Conservation (phyloP, 1,140 invertebrate species). For the Panulirus ornatus region DNA sequence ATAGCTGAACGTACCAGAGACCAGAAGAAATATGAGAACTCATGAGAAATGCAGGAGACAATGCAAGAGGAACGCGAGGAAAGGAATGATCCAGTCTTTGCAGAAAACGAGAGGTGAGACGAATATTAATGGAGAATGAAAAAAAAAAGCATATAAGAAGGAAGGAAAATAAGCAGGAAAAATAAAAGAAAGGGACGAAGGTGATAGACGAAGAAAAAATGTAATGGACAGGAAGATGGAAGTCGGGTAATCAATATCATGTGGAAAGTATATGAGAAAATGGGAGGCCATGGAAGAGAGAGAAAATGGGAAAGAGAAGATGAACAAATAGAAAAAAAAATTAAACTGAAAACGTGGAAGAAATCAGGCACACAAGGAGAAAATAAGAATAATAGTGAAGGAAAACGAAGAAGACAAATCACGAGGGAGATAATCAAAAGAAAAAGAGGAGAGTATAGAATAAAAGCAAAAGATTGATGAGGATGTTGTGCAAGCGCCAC, state of each 20-base stretch:
- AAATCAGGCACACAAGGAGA: neutral
- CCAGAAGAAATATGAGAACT: neutral
- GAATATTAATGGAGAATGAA: neutral
- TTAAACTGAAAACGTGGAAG: neutral
- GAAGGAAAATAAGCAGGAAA: neutral
- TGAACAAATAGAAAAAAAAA: neutral
- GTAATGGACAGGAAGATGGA: neutral
- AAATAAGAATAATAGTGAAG: neutral
- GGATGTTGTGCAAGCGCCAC: no score
- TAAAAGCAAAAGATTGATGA: no score
- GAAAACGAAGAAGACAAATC: neutral
- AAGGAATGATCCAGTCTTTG: neutral
- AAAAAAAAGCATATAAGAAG: neutral
- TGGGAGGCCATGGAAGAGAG: neutral
- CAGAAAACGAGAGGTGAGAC: neutral
- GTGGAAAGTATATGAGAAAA: neutral
- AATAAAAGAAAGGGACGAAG: neutral
- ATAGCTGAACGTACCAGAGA: no score
- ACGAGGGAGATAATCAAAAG: neutral
- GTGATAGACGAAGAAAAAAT: neutral
- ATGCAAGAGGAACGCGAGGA: neutral
- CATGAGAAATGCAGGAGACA: neutral
- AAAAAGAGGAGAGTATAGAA: neutral
- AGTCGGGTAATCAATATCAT: no score
- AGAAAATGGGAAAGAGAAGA: neutral